Evolutionary conservation across 2,888 invertebrate genomes (phyloP).

Genomic region (Pristionchus entomophagus): DNA sequence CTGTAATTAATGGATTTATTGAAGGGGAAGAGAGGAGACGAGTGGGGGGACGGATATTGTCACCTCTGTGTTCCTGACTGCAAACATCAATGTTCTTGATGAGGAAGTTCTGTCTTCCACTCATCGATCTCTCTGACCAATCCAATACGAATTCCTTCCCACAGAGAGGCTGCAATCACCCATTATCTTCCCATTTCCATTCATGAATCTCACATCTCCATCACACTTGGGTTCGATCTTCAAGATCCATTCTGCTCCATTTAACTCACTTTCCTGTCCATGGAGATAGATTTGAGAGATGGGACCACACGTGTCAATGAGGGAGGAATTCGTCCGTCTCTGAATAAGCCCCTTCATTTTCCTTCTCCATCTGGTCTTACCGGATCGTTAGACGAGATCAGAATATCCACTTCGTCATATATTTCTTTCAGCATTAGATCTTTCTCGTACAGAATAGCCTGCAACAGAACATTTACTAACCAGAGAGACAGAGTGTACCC

Average conservation of each 20-base stretch:
- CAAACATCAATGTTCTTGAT: conserved; percentile 7
- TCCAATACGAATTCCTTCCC: background rate
- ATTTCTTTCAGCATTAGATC: background rate
- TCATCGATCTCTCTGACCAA: background rate
- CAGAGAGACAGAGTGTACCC: no score
- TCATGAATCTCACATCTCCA: background rate
- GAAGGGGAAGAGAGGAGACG: no score
- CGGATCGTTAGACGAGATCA: background rate
- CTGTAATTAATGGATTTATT: background rate
- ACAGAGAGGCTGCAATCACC: background rate
- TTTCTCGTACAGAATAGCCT: background rate
- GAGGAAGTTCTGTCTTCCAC: background rate
- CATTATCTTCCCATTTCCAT: background rate
- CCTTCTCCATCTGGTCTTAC: background rate
- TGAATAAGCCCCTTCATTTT: background rate
- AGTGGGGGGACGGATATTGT: background rate
- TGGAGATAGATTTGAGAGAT: background rate
- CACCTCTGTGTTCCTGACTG: background rate
- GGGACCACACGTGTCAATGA: background rate
- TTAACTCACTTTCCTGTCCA: background rate
- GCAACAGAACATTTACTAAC: no score
- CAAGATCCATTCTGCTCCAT: conserved; percentile 7
- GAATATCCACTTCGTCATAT: background rate
- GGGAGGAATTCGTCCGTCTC: background rate
- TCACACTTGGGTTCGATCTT: background rate